phyloP scores from a whole-genome alignment of 1,140 invertebrate genomes.

The Hestina assimilis region DNA sequence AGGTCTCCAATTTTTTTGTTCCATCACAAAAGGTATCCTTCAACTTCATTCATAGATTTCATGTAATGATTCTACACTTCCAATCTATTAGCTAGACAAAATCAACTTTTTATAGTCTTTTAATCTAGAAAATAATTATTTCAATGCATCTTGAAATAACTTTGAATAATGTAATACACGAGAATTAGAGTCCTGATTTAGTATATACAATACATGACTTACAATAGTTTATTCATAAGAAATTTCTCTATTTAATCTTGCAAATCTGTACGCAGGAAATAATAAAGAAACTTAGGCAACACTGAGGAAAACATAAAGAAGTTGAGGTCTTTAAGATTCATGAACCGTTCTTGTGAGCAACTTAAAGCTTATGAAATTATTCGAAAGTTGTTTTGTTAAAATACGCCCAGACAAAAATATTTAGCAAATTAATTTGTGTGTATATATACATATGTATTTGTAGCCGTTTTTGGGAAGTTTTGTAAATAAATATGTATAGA shows the following conservation, averaged over 20 bases:
- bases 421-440: too few species aligned
- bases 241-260: background rate
- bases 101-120: background rate
- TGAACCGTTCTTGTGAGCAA: conserved; percentile 11
- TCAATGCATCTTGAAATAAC: too few species aligned
- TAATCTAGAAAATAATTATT: too few species aligned
- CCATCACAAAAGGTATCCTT: conserved; percentile 54
- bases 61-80: conserved; percentile 13
- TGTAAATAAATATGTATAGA: too few species aligned
- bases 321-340: conserved; percentile 23
- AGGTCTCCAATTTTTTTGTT: conserved; percentile 62
- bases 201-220: background rate
- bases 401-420: too few species aligned
- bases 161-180: too few species aligned
- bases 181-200: background rate
- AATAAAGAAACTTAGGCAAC: conserved; percentile 24
- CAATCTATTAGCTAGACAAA: background rate
- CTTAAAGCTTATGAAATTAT: background rate
- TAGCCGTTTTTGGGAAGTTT: too few species aligned
- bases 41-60: conserved; percentile 60
- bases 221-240: background rate
- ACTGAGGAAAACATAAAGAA: conserved; percentile 23
- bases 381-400: background rate
- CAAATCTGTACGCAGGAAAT: conserved; percentile 18
- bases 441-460: too few species aligned